Conservation (phyloP, 2,888 invertebrate species). For the Glaucopsyche alexis region DNA sequence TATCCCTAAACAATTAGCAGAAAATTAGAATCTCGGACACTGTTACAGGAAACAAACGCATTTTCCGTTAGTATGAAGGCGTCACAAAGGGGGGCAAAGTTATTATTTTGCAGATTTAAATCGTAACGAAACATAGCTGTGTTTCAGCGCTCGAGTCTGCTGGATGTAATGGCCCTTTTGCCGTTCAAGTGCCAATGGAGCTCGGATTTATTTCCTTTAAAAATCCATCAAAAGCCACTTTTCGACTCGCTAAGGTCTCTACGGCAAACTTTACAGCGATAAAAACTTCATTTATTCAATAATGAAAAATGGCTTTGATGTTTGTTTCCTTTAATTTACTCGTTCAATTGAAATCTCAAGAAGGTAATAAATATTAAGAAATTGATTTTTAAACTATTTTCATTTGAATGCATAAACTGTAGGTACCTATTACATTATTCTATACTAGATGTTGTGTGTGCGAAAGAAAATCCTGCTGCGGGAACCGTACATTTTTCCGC, state of each 20-base stretch:
- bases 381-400: background rate
- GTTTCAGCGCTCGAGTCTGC: conserved; percentile 31
- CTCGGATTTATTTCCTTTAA: conserved; percentile 37
- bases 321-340: background rate
- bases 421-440: background rate
- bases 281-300: conserved; percentile 30
- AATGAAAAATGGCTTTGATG: background rate
- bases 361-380: background rate
- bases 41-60: background rate
- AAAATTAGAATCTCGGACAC: background rate
- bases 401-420: background rate
- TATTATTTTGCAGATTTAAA: conserved; percentile 33
- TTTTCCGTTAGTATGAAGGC: conserved; percentile 30
- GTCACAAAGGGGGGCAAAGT: conserved; percentile 25
- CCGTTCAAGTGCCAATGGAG: conserved; percentile 31
- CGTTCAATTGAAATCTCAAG: too few species aligned
- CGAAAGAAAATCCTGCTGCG: too few species aligned
- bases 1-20: background rate
- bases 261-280: conserved; percentile 32
- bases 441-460: too few species aligned
- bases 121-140: conserved; percentile 29
- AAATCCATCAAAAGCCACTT: conserved; percentile 38
- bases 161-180: conserved; percentile 28
- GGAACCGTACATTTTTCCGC: too few species aligned
- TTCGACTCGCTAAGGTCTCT: conserved; percentile 32